Evolutionary conservation across 1,140 invertebrate genomes (phyloP), one percentile per base, ranked within the genome.

Genomic region (Neodiprion virginianus): DNA sequence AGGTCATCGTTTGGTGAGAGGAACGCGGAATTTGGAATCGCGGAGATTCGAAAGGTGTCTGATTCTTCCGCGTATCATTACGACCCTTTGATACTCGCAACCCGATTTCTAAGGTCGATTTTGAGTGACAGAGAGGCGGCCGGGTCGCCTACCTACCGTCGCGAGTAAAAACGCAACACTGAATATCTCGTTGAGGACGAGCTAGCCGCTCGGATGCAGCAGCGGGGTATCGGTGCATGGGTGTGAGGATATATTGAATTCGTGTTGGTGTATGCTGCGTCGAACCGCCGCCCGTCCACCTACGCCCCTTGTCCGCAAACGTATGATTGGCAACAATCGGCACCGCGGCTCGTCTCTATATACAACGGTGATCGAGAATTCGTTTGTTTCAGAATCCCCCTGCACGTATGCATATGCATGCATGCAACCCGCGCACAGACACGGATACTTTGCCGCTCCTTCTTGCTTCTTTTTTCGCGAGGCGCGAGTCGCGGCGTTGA

Each of bases 271-370:
- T 21, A 21, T 65, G 17, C 61, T 7, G 61, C 12, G 61, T 14
- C 17, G 61, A 65, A 17, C 12, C 17, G 61, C 17, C 75, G 83
- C 80, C 82, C 83, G 83, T 40, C 28, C 28, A 40, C 28, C 28
- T 40, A 2, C 28, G 28, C 28, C 28, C 78, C 83, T 5, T 40
- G 28, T 61, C 80, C 82, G 83, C 81, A 85, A 85, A 85, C 82
- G 86, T 87, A 86, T 87, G 86, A 87, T 87, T 87, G 86, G 86
- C 86, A 87, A 87, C 86, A 87, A 87, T 87, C 85, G 86, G 84
- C 84, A 86, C 84, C 28, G 5, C 28, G 28, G 2, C 28, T 1
- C 28, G 28, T 21, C 17, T 21, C 28, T 40, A 40, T 40, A 40
- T 40, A 40, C 28, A 40, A 40, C 28, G 83, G 84, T 86, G 84